Conservation (phyloP, 2,797 vertebrate genomes). For the Anguilla megastoma region DNA sequence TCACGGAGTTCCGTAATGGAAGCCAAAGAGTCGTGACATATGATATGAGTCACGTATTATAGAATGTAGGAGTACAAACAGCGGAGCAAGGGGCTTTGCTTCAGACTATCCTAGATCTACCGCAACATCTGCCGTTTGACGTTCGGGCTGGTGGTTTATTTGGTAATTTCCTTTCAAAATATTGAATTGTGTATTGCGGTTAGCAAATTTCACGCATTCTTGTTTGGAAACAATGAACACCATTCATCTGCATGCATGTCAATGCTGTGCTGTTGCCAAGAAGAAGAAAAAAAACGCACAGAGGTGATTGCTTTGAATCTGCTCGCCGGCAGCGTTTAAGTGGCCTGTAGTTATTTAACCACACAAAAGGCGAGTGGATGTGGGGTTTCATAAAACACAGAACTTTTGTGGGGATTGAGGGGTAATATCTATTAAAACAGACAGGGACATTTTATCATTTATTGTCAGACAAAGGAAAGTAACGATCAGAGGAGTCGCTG, state of each 20-base stretch:
- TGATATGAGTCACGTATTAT: too few species aligned
- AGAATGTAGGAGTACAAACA: not conserved
- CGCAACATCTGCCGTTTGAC: slow-evolving; percentile 26
- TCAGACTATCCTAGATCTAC: not conserved
- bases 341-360: not conserved
- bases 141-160: slow-evolving; percentile 6
- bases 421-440: not conserved
- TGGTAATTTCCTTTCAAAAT: slow-evolving; percentile 13
- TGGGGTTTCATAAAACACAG: not conserved
- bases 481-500: not conserved
- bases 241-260: not conserved
- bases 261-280: not conserved
- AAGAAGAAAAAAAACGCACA: not conserved
- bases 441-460: not conserved
- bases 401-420: not conserved
- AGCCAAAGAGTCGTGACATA: too few species aligned
- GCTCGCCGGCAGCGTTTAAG: not conserved
- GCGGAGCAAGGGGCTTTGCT: not conserved
- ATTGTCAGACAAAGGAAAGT: not conserved
- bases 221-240: not conserved
- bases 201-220: slow-evolving; percentile 18
- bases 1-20: too few species aligned
- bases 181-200: slow-evolving; percentile 19
- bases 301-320: not conserved
- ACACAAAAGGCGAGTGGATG: not conserved